phyloP scores from a whole-genome alignment of 2,113 vertebrate species.

The Pedetes capensis region DNA sequence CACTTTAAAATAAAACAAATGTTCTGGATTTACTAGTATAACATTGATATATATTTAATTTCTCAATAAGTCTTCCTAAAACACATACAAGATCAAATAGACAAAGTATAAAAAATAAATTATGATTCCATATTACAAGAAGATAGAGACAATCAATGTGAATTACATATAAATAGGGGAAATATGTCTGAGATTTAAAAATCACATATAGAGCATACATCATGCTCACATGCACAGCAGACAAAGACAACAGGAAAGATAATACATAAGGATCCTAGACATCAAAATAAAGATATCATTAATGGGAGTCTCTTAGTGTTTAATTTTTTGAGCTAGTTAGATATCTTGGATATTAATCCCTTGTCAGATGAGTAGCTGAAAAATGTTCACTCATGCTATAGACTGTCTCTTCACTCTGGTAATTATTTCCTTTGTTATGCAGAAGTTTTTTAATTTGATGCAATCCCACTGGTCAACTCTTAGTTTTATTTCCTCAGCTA shows the following conservation, averaged over 20 bases:
- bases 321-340: too few relatives aligned
- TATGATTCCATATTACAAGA: background rate
- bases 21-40: background rate
- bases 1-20: background rate
- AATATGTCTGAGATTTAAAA: background rate
- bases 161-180: background rate
- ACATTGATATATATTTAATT: background rate
- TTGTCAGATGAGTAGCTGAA: too few relatives aligned
- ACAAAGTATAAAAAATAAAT: background rate
- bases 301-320: too few relatives aligned
- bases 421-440: too few relatives aligned
- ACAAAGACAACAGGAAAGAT: background rate
- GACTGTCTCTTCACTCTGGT: too few relatives aligned
- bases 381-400: too few relatives aligned
- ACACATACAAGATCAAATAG: background rate
- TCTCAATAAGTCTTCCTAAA: background rate
- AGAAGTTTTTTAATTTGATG: too few relatives aligned
- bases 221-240: background rate
- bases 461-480: too few relatives aligned
- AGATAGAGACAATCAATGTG: background rate
- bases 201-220: background rate
- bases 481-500: too few relatives aligned
- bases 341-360: too few relatives aligned
- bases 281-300: too few relatives aligned
- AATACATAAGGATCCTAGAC: too few relatives aligned